phyloP scores from a whole-genome alignment of 2,113 vertebrate species.

The Ginglymostoma cirratum region DNA sequence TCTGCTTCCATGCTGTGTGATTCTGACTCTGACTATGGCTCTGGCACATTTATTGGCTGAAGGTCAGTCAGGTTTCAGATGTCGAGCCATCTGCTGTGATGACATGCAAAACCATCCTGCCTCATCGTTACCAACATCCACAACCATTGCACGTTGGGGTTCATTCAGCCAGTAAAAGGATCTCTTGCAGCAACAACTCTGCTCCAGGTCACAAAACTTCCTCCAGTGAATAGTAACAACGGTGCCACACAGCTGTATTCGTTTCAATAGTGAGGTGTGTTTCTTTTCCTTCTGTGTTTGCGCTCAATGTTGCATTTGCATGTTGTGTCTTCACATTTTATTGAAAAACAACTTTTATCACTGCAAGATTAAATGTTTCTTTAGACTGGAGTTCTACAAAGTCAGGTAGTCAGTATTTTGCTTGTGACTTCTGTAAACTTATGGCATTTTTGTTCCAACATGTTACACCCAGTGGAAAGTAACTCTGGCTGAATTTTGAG shows the following conservation, averaged over 20 bases:
- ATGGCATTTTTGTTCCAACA: not conserved
- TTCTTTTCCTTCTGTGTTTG: not conserved
- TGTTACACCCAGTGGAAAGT: not conserved
- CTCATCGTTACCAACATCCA: not conserved
- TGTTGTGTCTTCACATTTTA: too few species aligned
- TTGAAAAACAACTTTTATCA: not conserved
- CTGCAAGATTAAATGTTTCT: not conserved
- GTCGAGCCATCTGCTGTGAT: not conserved
- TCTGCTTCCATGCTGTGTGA: too few species aligned
- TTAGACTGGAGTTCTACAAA: not conserved
- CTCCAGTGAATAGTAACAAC: not conserved
- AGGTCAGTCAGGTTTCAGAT: not conserved
- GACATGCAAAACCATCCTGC: not conserved
- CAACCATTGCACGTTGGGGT: not conserved
- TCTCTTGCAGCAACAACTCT: not conserved
- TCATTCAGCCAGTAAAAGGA: not conserved
- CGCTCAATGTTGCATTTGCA: not conserved
- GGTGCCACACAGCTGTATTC: not conserved
- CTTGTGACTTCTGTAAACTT: not conserved
- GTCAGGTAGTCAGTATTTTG: not conserved
- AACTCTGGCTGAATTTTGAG: not conserved
- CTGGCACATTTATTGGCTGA: not conserved
- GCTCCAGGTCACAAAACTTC: not conserved
- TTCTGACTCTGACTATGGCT: too few species aligned
- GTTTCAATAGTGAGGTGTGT: not conserved